Percentiles rank a stretch among this genome's conserved stretches.
Evolutionary conservation across 2,113 vertebrate species (phyloP).

Genomic region (Ariopsis seemanni): DNA sequence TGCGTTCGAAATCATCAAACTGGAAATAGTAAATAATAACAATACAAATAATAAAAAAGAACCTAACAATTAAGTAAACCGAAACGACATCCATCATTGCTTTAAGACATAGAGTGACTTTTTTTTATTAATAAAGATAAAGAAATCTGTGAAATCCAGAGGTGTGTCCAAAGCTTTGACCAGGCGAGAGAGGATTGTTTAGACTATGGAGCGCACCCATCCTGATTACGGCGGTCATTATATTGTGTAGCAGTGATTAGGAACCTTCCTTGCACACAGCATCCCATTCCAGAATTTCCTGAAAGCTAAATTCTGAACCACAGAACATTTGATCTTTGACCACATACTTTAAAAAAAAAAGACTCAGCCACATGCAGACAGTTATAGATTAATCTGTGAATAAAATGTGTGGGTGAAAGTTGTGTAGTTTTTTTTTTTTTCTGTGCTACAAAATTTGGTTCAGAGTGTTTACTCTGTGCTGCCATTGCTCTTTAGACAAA

Average conservation of each 20-base stretch:
- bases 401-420: not conserved
- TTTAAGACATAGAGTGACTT: no score
- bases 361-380: not conserved
- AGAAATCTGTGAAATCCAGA: not conserved
- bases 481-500: not conserved
- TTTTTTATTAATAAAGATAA: no score
- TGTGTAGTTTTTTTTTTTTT: not conserved
- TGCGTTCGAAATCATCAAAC: no score
- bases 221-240: conserved; percentile 4
- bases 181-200: not conserved
- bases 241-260: not conserved
- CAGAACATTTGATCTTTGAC: not conserved
- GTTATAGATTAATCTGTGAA: not conserved
- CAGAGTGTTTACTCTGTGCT: not conserved
- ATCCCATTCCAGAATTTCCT: not conserved
- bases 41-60: not conserved
- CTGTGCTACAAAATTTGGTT: not conserved
- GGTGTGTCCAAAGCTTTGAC: not conserved
- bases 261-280: not conserved
- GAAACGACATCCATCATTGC: no score
- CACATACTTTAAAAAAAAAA: not conserved
- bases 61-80: not conserved
- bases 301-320: not conserved
- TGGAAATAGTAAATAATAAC: no score
- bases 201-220: conserved; percentile 1